Evolutionary conservation across 37 sponge, comb jelly and placozoan genomes (phyloP).

Genomic region (Theonella swinhoei): DNA sequence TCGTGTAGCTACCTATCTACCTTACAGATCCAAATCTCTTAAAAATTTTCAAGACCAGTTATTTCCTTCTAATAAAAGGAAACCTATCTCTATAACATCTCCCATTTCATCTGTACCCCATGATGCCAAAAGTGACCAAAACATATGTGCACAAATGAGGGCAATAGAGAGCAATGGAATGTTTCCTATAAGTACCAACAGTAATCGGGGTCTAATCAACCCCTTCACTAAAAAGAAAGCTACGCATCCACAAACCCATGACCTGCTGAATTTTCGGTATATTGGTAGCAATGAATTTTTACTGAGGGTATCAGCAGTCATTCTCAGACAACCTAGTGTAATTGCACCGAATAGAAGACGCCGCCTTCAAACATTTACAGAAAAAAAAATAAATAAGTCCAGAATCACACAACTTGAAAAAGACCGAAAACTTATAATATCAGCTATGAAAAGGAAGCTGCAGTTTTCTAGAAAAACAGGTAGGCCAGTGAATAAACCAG

Average conservation of each 20-base stretch:
- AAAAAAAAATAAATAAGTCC: not conserved
- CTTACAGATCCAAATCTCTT: not conserved
- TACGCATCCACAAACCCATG: not conserved
- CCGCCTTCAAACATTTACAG: slow-evolving; percentile 6
- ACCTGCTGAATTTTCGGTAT: slow-evolving; percentile 8
- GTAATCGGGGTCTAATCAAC: not conserved
- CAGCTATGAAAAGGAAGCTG: slow-evolving; percentile 13
- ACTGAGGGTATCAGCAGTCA: not conserved
- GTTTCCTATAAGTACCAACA: not conserved
- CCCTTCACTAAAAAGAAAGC: slow-evolving; percentile 16
- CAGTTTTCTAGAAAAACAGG: too few species aligned
- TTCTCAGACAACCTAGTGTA: slow-evolving; percentile 28
- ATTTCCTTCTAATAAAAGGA: not conserved
- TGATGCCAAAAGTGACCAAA: slow-evolving; percentile 1
- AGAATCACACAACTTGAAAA: slow-evolving; percentile 15
- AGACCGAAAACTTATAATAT: slow-evolving; percentile 17
- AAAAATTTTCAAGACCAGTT: not conserved
- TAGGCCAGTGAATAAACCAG: too few species aligned
- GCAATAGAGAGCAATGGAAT: not conserved
- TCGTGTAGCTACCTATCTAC: not conserved
- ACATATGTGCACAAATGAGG: not conserved
- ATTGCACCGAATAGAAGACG: slow-evolving; percentile 17
- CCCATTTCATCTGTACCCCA: not conserved
- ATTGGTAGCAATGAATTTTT: slow-evolving; percentile 11
- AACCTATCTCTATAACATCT: not conserved